Base-by-base conservation (phyloP, 2,797 vertebrate species). In the Natrix natrix region DNA sequence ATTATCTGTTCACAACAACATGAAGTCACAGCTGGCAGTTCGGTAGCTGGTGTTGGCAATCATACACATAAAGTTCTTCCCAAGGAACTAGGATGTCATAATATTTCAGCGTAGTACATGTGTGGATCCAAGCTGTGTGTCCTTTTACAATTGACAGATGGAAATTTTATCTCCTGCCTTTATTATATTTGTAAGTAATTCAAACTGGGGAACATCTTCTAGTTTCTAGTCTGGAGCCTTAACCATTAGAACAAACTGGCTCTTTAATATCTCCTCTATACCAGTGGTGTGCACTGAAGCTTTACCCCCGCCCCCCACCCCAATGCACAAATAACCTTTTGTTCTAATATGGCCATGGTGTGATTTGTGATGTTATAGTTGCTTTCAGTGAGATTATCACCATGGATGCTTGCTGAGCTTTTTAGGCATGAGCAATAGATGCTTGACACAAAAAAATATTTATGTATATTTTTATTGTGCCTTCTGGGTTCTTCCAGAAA, bases 401-500 rank as follows among this genome's bases (percentile, higher is more conserved):
- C 88, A 95, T 96, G 95, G 96, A 91, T 92, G 37, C 0, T 95
- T 90, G 86, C 63, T 91, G 89, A 92, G 92, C 52, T 54, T 86
- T 93, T 95, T 94, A 93, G 86, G 90, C 93, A 95, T 95, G 66
- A 89, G 57, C 63, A 91, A 91, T 57, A 89, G 48, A 28, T 13
- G 24, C 48, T 86, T 7, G 48, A 56, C n/a, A 12, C 69, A 48
- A 22, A 24, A 83, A 43, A 89, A 89, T 94, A 92, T 94, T 96
- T 61, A 92, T 88, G n/a, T 90, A 28, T 93, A 90, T 88, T 96
- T 96, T 96, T 93, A 90, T 92, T 94, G 63, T 88, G 90, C 43
- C 78, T 87, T 89, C 83, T n/a, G 92, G 91, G 32, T 94, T 95
- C 94, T 96, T 83, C 43, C 87, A 88, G 94, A 92, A 95, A 95